Evolutionary conservation across 2,113 vertebrate genomes (phyloP).

Genomic region (Progne subis): DNA sequence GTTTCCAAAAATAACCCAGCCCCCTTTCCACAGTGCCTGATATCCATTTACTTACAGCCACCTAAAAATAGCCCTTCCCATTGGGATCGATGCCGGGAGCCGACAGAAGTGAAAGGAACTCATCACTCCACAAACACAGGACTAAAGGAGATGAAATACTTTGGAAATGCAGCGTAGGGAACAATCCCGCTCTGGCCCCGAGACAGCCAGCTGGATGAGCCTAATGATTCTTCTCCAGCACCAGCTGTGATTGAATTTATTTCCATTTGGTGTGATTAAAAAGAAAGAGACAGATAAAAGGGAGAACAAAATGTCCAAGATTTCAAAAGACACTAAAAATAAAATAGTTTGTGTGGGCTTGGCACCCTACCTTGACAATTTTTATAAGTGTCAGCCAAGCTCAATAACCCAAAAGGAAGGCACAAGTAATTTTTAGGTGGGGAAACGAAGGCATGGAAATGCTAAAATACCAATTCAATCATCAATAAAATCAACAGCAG

Average conservation of each 20-base stretch:
- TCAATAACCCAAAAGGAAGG: background rate
- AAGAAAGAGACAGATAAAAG: conserved; percentile 28
- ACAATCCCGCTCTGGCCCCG: background rate
- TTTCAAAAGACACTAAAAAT: conserved; percentile 51
- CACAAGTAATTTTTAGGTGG: background rate
- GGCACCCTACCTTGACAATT: conserved; percentile 21
- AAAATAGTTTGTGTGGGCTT: background rate
- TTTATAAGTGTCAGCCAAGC: background rate
- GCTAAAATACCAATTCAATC: background rate
- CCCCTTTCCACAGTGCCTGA: background rate
- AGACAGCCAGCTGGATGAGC: conserved; percentile 40
- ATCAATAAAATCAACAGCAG: background rate
- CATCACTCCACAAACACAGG: background rate
- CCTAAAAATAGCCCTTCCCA: conserved; percentile 32
- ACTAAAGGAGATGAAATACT: background rate
- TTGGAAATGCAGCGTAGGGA: background rate
- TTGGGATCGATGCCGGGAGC: background rate
- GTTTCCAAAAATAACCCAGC: background rate
- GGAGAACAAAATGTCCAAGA: conserved; percentile 44
- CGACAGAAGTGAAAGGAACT: background rate
- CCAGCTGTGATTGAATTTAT: conserved; percentile 41
- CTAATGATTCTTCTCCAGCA: conserved; percentile 33
- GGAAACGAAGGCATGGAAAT: background rate
- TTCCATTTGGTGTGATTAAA: conserved; percentile 42
- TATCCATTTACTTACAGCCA: background rate